Evolutionary conservation across 2,888 invertebrate species (phyloP).

Genomic region (Chesias legatella): DNA sequence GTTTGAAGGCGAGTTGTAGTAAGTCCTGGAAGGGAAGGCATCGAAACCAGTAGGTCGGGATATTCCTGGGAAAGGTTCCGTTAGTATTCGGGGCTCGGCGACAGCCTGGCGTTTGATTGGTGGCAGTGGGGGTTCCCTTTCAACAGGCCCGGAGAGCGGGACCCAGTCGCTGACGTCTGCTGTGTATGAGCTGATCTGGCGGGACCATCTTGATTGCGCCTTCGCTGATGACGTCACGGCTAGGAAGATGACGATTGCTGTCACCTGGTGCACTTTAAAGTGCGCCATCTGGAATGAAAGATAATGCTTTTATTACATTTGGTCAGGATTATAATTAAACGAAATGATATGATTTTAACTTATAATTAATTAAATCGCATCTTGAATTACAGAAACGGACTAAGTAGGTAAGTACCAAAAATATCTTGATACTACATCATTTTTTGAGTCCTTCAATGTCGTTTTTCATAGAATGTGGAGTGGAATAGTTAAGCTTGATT

Average conservation of each 20-base stretch:
- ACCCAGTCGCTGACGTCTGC: conserved; percentile 73
- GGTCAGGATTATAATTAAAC: too few relatives aligned
- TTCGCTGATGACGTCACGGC: conserved; percentile 45
- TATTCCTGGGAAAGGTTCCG: conserved; percentile 63
- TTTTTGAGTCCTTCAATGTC: too few relatives aligned
- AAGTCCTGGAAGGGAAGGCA: conserved; percentile 56
- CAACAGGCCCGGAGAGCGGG: conserved; percentile 57
- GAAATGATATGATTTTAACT: too few relatives aligned
- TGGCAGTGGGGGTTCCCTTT: conserved; percentile 43
- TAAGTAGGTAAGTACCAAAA: too few relatives aligned
- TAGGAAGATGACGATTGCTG: conserved; percentile 49
- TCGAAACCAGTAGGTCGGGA: conserved; percentile 50
- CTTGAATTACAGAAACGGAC: too few relatives aligned
- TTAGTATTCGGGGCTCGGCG: conserved; percentile 69
- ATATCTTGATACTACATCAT: too few relatives aligned
- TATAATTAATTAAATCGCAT: too few relatives aligned
- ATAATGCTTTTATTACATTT: conserved; percentile 8
- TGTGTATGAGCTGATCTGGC: conserved; percentile 72
- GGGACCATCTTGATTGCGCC: conserved; percentile 68
- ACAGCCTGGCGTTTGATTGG: conserved; percentile 66
- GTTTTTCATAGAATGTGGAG: too few relatives aligned
- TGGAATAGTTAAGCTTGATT: too few relatives aligned
- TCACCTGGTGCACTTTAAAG: conserved; percentile 45
- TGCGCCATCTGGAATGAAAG: conserved; percentile 63
- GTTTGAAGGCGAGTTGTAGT: conserved; percentile 54